These are phyloP conservation scores for Ophiodon elongatus DNA, from an alignment of 2,113 vertebrate genomes.

Conservation along the genomic window DNA sequence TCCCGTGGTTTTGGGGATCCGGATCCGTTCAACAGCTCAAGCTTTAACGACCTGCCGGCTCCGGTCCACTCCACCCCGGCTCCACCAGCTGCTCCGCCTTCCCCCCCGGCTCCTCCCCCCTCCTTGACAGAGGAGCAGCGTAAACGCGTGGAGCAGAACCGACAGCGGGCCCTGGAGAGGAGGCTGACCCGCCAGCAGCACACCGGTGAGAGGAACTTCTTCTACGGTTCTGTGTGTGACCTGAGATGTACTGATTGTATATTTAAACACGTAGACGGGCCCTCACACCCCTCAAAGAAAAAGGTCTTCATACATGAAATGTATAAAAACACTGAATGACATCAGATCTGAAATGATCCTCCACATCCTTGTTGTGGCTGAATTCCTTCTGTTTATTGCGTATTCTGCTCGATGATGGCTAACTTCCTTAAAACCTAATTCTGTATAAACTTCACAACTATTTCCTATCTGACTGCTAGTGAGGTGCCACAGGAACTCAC, in stretches of 20 bases:
- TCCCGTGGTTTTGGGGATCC: conserved; percentile 51
- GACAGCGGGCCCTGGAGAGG: conserved; percentile 89
- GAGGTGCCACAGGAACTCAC: too few relatives aligned
- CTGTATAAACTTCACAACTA: too few relatives aligned
- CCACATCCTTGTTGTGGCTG: too few relatives aligned
- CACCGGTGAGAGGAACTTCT: conserved; percentile 58
- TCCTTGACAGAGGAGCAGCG: conserved; percentile 90
- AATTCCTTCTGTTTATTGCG: too few relatives aligned
- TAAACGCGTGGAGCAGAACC: conserved; percentile 88
- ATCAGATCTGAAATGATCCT: background rate
- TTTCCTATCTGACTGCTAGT: too few relatives aligned
- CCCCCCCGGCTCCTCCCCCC: conserved; percentile 9
- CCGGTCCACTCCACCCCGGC: conserved; percentile 64
- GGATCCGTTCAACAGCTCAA: conserved; percentile 40
- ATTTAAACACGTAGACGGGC: too few relatives aligned
- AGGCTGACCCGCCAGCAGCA: conserved; percentile 84
- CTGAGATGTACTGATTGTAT: too few relatives aligned
- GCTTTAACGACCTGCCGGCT: conserved; percentile 11
- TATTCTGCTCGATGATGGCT: too few relatives aligned
- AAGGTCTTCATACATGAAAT: too few relatives aligned
- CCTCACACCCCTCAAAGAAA: too few relatives aligned
- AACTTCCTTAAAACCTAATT: too few relatives aligned
- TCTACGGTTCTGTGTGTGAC: too few relatives aligned
- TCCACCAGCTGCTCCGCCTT: conserved; percentile 14
- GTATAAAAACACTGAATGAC: background rate